Evolutionary conservation across 1,140 invertebrate species (phyloP).

Genomic region (Drosophila fuyamai): DNA sequence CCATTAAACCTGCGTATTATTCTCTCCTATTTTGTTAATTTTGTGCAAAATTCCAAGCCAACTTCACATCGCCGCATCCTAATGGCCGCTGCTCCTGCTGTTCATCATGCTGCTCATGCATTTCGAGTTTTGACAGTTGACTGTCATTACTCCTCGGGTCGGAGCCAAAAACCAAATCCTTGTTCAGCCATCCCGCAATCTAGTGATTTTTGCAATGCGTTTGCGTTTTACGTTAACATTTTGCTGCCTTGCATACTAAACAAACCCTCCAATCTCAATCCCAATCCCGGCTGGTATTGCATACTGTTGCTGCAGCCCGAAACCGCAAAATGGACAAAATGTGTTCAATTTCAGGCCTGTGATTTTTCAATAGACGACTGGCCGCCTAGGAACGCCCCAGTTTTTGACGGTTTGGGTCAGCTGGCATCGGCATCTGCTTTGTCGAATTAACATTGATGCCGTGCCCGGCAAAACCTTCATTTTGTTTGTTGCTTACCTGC

Average conservation of each 20-base stretch:
- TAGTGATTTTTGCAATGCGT: constrained; percentile 70
- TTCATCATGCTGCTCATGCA: constrained; percentile 79
- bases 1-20: background rate
- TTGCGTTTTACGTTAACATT: constrained; percentile 80
- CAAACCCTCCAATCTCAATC: constrained; percentile 57
- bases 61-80: background rate
- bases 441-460: constrained; percentile 78
- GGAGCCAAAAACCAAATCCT: constrained; percentile 4
- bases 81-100: constrained; percentile 30
- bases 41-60: constrained; percentile 22
- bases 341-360: constrained; percentile 81
- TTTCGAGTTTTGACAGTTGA: constrained; percentile 79
- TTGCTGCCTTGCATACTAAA: constrained; percentile 78
- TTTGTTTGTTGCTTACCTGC: constrained; percentile 49
- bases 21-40: constrained; percentile 14
- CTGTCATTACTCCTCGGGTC: constrained; percentile 77
- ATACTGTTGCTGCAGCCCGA: constrained; percentile 37
- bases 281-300: constrained; percentile 7
- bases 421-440: constrained; percentile 59
- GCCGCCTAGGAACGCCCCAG: background rate
- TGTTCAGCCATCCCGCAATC: constrained; percentile 2
- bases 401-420: constrained; percentile 14
- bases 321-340: constrained; percentile 80
- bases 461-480: constrained; percentile 42
- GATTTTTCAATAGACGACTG: constrained; percentile 76